These are phyloP conservation scores for Lepidotrigona ventralis DNA, from an alignment of 1,140 invertebrate genomes.

Conservation along the genomic window DNA sequence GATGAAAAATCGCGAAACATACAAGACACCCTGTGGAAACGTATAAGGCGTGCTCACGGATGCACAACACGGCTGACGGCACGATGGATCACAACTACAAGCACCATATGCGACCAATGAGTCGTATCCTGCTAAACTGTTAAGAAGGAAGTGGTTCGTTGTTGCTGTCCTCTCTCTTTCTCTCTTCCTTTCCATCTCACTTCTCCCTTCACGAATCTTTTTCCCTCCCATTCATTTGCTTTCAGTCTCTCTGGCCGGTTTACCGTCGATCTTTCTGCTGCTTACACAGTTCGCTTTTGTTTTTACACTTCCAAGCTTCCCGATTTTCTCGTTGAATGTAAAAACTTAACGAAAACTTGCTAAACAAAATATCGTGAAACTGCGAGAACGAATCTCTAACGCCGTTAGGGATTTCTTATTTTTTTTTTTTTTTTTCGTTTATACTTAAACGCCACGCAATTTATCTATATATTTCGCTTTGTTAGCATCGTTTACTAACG, in stretches of 20 bases:
- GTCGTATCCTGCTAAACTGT: constrained; percentile 81
- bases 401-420: background rate
- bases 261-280: background rate
- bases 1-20: background rate
- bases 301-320: constrained; percentile 6
- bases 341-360: background rate
- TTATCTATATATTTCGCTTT: background rate
- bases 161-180: constrained; percentile 57
- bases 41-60: constrained; percentile 62
- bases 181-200: constrained; percentile 18
- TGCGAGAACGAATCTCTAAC: background rate
- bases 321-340: background rate
- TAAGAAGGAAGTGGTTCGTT: constrained; percentile 82
- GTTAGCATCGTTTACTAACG: no score
- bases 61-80: constrained; percentile 70
- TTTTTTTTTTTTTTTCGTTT: background rate
- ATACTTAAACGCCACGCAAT: background rate
- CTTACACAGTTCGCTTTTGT: constrained; percentile 11
- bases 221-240: background rate
- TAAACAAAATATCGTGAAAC: background rate
- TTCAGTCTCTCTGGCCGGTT: background rate
- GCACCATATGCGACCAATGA: constrained; percentile 74
- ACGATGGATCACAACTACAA: constrained; percentile 67
- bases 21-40: constrained; percentile 55
- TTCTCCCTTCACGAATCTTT: constrained; percentile 18